Evolutionary conservation across 2,888 invertebrate genomes (phyloP).

Genomic region (Caenorhabditis auriculariae): DNA sequence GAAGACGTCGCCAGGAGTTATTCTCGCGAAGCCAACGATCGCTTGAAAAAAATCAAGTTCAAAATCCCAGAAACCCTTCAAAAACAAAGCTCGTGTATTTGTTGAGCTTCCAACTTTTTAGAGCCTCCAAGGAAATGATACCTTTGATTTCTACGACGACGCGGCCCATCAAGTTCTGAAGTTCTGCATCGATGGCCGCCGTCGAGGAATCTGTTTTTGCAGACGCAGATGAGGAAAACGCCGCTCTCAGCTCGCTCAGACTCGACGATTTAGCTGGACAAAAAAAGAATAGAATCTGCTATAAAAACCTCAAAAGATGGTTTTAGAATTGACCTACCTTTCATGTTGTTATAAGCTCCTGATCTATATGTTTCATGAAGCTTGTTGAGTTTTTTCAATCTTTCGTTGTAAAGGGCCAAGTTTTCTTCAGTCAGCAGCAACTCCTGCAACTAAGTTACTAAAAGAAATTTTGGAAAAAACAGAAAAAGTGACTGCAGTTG

Average conservation of each 20-base stretch:
- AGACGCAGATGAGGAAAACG: constrained; percentile 16
- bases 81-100: too few species aligned
- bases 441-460: constrained; percentile 17
- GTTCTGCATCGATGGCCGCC: constrained; percentile 48
- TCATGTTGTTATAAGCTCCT: constrained; percentile 30
- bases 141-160: constrained; percentile 57
- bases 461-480: not conserved
- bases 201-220: constrained; percentile 13
- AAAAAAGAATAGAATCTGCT: not conserved
- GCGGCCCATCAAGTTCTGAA: constrained; percentile 54
- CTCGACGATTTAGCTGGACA: constrained; percentile 40
- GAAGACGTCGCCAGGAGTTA: constrained; percentile 71
- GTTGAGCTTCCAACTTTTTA: not conserved
- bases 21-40: constrained; percentile 70
- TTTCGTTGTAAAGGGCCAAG: constrained; percentile 32
- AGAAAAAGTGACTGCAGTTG: too few species aligned
- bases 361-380: constrained; percentile 33
- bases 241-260: constrained; percentile 42
- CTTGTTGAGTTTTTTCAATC: constrained; percentile 31
- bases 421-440: constrained; percentile 33
- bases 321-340: constrained; percentile 19
- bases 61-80: not conserved
- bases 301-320: not conserved
- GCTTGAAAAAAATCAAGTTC: constrained; percentile 61
- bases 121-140: constrained; percentile 5